These are phyloP conservation scores for Helicolenus hilgendorfi DNA, from an alignment of 2,797 vertebrate genomes.

Conservation along the genomic window DNA sequence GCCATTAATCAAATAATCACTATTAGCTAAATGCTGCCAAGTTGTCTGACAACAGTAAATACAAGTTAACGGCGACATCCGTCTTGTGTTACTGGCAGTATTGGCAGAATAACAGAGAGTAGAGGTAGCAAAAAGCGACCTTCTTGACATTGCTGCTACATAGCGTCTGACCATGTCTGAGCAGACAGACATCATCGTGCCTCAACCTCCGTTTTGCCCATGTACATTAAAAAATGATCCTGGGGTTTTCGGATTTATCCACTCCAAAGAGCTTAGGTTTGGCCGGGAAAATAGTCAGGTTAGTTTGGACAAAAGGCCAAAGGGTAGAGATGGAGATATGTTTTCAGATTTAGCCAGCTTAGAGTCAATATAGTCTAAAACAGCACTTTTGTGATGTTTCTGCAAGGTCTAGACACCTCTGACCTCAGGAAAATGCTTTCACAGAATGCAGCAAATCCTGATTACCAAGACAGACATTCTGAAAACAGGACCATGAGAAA, in stretches of 20 bases:
- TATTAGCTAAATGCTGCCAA: not conserved
- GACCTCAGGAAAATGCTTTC: constrained; percentile 10
- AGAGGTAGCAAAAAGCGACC: not conserved
- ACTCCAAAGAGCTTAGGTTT: not conserved
- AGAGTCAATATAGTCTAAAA: not conserved
- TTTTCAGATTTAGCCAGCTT: constrained; percentile 7
- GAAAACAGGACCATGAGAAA: not conserved
- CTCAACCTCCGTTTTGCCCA: not conserved
- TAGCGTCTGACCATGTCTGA: not conserved
- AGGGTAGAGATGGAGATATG: not conserved
- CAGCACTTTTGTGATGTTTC: not conserved
- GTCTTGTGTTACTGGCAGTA: not conserved
- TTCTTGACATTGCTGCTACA: not conserved
- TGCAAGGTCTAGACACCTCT: not conserved
- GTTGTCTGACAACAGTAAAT: not conserved
- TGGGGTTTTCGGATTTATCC: not conserved
- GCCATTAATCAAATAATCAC: not conserved
- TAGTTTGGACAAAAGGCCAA: not conserved
- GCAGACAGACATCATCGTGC: not conserved
- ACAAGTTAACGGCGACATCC: not conserved
- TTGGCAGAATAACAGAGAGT: not conserved
- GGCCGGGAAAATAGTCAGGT: not conserved
- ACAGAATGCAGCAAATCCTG: not conserved
- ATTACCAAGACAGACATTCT: not conserved
- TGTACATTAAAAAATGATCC: not conserved